phyloP scores from a whole-genome alignment of 2,113 vertebrate genomes.

The Podarcis muralis region DNA sequence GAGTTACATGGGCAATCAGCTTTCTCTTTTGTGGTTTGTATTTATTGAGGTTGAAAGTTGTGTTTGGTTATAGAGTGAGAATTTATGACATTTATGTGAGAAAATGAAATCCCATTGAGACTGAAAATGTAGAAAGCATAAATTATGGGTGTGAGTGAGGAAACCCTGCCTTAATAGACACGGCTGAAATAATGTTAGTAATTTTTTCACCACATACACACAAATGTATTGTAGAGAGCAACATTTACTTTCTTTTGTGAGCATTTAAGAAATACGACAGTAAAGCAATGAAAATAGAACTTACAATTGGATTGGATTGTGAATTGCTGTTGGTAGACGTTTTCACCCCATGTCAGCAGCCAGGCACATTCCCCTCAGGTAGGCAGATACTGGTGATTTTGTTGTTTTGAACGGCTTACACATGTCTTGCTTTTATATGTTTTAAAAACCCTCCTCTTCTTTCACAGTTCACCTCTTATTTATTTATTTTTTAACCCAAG shows the following conservation, averaged over 20 bases:
- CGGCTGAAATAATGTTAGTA: neutral
- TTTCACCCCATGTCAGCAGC: neutral
- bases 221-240: neutral
- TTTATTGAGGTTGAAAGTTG: constrained; percentile 12
- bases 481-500: neutral
- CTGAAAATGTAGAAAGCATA: neutral
- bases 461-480: neutral
- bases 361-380: neutral
- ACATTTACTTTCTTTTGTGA: neutral
- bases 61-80: constrained; percentile 4
- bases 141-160: neutral
- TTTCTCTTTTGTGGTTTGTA: constrained; percentile 2
- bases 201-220: neutral
- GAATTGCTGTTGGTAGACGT: neutral
- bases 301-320: neutral
- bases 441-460: neutral
- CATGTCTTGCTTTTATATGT: neutral
- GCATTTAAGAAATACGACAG: neutral
- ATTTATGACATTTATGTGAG: neutral
- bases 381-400: neutral
- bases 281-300: neutral
- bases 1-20: neutral
- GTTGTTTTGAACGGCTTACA: neutral
- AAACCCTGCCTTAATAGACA: neutral
- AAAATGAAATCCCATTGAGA: constrained; percentile 1